Base-by-base conservation (phyloP, 2,113 vertebrate species). In the Sapayoa aenigma region DNA sequence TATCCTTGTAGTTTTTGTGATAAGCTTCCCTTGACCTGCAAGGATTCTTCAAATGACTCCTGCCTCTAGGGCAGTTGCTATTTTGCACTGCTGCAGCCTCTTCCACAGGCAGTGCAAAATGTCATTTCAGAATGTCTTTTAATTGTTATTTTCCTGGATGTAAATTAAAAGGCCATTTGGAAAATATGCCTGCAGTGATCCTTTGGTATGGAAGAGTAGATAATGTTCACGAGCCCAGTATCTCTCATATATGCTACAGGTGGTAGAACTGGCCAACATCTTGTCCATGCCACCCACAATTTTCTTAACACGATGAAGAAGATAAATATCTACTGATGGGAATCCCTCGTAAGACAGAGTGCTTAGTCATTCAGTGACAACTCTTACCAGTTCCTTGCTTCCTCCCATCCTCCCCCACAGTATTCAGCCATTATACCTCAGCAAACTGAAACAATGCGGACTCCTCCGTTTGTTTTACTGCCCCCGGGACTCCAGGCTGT, bases 401-500 rank as follows among this genome's bases (percentile, higher is more conserved):
- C 69, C 78, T 86, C 71, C 89, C 60, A 79, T 59, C 81, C 47
- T 66, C 59, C 59, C 89, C 42, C 25, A 39, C 23, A 52, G 31
- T 39, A 17, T 73, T 87, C 50, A 90, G 80, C 30, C 78, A 65
- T 65, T 82, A 58, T 98, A 98, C 98, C 98, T 98, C 98, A 93
- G 98, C 98, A 95, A 98, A 98, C 93, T 98, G 98, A 96, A 98
- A 98, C 87, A 98, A 95, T 41, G 98, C 96, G 30, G 98, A 98
- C 33, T 98, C 96, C 65, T 98, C 98, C 9, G 97, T 97, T 94
- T 97, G 98, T 89, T 98, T 98, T 82, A 97, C 95, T 94, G 97
- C 78, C 49, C 85, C 92, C 2, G 63, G 89, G 71, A 91, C 86
- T 82, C 97, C 98, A 58, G 97, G 94, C 50, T 97, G 97, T 30